Percentiles rank a stretch among this genome's conserved stretches.
Conservation (phyloP, 2,113 vertebrate species). For the Cavia aperea region DNA sequence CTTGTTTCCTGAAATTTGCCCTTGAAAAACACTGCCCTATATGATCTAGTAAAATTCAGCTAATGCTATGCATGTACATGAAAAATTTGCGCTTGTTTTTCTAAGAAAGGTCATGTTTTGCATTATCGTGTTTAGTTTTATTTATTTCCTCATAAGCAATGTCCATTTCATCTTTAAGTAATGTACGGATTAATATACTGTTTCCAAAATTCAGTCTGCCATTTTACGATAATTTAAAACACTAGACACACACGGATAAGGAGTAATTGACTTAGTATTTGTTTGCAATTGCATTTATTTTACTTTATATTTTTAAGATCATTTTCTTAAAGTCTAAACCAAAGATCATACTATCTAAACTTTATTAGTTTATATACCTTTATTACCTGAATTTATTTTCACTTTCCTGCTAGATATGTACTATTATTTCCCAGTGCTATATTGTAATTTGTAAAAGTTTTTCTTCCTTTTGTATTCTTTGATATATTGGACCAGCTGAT, state of each 20-base stretch:
- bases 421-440: neutral
- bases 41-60: neutral
- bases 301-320: neutral
- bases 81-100: neutral
- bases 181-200: neutral
- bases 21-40: neutral
- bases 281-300: neutral
- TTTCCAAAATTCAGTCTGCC: neutral
- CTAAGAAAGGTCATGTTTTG: neutral
- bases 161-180: neutral
- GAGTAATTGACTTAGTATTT: neutral
- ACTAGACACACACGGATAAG: neutral
- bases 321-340: neutral
- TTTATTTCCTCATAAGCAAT: neutral
- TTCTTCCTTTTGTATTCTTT: neutral
- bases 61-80: neutral
- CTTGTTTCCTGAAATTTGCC: neutral
- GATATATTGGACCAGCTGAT: neutral
- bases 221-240: constrained; percentile 29
- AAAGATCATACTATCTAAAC: neutral
- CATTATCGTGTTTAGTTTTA: neutral
- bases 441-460: neutral
- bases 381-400: neutral
- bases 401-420: neutral
- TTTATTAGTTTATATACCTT: constrained; percentile 21